These are phyloP conservation scores for Melinaea menophilus DNA, from an alignment of 2,888 invertebrate genomes.

Conservation along the genomic window DNA sequence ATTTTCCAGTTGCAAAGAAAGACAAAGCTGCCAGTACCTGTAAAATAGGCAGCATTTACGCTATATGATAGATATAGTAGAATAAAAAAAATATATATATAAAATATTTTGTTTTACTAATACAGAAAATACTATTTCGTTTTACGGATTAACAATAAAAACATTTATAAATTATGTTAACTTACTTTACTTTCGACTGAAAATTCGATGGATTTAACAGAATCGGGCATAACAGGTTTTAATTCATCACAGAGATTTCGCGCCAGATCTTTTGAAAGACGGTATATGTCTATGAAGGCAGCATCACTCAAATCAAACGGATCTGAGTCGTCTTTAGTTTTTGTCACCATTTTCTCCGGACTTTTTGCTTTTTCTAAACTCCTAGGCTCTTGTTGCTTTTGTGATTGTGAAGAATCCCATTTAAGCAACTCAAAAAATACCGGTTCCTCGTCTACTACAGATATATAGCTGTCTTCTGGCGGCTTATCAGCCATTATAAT, in stretches of 20 bases:
- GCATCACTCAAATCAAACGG: slow-evolving; percentile 63
- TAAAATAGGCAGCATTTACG: slow-evolving; percentile 1
- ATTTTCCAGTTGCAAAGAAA: slow-evolving; percentile 66
- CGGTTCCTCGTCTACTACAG: slow-evolving; percentile 70
- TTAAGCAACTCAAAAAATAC: slow-evolving; percentile 69
- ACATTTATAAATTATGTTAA: slow-evolving; percentile 9
- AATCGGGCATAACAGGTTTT: slow-evolving; percentile 66
- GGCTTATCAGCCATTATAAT: slow-evolving; percentile 68
- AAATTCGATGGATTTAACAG: slow-evolving; percentile 64
- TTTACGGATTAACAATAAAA: neutral
- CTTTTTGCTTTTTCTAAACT: slow-evolving; percentile 59
- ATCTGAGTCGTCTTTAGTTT: slow-evolving; percentile 52
- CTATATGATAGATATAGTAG: neutral
- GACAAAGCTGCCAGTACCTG: slow-evolving; percentile 66
- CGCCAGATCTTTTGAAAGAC: slow-evolving; percentile 62
- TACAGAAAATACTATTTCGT: neutral
- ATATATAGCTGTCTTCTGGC: slow-evolving; percentile 69
- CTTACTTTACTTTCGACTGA: slow-evolving; percentile 68
- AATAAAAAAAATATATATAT: neutral
- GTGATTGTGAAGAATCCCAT: slow-evolving; percentile 63
- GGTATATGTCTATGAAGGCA: slow-evolving; percentile 61
- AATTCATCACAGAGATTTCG: slow-evolving; percentile 60
- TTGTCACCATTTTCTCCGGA: slow-evolving; percentile 59
- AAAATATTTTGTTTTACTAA: neutral
- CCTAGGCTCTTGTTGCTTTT: slow-evolving; percentile 44